Conservation (phyloP, 2,888 invertebrate species). For the Sarcophaga rosellei region DNA sequence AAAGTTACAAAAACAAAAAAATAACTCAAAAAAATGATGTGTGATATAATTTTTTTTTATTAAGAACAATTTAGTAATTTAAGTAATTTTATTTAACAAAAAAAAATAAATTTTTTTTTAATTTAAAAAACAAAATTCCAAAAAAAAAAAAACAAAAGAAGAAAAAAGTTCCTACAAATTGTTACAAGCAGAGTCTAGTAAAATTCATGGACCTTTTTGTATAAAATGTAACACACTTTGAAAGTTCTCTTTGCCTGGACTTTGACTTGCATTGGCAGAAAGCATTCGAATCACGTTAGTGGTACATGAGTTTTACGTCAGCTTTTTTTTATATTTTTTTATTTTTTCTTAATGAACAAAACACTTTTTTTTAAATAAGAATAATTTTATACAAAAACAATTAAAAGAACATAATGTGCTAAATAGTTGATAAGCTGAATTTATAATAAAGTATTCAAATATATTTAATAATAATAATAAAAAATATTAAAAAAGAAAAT, state of each 20-base stretch:
- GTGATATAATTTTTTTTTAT: background rate
- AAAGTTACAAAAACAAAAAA: background rate
- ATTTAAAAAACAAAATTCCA: background rate
- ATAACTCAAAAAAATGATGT: background rate
- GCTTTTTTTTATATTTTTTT: background rate
- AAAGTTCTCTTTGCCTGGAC: conserved; percentile 37
- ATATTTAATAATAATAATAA: conserved; percentile 31
- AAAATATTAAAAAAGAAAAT: no score
- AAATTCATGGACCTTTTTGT: background rate
- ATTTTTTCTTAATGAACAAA: conserved; percentile 32
- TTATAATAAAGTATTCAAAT: background rate
- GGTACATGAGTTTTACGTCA: conserved; percentile 47
- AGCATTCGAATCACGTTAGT: conserved; percentile 42
- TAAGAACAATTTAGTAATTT: background rate
- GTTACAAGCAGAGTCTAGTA: background rate
- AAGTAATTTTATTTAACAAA: no score
- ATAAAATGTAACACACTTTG: background rate
- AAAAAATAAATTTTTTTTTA: background rate
- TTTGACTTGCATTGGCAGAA: conserved; percentile 24
- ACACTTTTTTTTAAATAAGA: conserved; percentile 15
- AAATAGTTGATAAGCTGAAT: conserved; percentile 51
- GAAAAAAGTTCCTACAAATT: conserved; percentile 27
- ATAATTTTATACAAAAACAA: conserved; percentile 7
- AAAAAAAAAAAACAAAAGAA: background rate
- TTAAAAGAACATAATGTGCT: background rate